Conservation (phyloP, 64 coral and sea anemone genomes). For the Dendrophyllia cribrosa region DNA sequence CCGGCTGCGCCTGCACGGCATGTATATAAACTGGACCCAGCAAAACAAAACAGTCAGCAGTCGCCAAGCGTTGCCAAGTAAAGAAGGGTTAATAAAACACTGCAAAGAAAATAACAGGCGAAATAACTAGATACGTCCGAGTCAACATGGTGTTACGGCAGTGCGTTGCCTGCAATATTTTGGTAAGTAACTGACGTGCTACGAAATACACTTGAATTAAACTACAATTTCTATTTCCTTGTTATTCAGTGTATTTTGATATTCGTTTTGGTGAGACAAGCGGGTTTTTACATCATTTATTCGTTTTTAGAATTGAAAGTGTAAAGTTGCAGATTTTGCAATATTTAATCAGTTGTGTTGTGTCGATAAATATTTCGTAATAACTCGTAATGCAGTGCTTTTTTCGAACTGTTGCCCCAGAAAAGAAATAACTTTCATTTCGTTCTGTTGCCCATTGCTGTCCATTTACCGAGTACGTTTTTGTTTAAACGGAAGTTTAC, state of each 20-base stretch:
- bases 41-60: not conserved
- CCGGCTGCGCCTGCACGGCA: not conserved
- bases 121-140: not conserved
- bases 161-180: slow-evolving; percentile 27
- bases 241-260: not conserved
- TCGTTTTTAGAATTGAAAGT: too few species aligned
- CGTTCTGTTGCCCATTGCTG: too few species aligned
- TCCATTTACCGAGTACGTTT: too few species aligned
- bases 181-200: not conserved
- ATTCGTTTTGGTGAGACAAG: not conserved
- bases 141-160: slow-evolving; percentile 13
- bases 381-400: too few species aligned
- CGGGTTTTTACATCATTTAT: not conserved
- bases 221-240: not conserved
- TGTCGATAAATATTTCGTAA: too few species aligned
- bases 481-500: too few species aligned
- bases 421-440: too few species aligned
- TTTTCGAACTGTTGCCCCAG: too few species aligned
- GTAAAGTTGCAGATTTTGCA: not conserved
- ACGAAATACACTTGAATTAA: not conserved
- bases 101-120: not conserved
- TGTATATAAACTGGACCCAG: not conserved
- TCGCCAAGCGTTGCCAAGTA: not conserved
- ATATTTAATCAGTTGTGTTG: not conserved
- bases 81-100: not conserved